Evolutionary conservation across 2,113 vertebrate species (phyloP).

Genomic region (rabbit (Oryctolagus cuniculus)): DNA sequence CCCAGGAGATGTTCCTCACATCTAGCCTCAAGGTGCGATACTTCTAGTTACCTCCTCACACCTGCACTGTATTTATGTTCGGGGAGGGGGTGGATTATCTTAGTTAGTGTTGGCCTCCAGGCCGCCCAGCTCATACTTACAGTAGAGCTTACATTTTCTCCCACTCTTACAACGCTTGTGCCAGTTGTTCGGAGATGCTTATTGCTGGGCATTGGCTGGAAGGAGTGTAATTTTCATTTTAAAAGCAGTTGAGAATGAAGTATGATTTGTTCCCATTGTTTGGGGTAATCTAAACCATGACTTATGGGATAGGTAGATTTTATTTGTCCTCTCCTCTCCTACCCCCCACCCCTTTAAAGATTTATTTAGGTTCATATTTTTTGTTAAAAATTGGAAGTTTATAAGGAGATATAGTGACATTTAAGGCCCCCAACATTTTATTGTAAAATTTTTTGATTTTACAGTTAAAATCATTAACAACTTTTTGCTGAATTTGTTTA

Average conservation of each 20-base stretch:
- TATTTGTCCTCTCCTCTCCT: neutral
- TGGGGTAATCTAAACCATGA: neutral
- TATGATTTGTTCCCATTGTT: neutral
- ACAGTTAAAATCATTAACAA: constrained; percentile 1
- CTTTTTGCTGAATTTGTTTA: neutral
- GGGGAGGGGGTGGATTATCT: too few species aligned
- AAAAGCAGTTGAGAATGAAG: neutral
- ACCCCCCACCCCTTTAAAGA: too few species aligned
- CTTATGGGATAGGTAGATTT: neutral
- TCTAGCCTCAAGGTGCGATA: constrained; percentile 96
- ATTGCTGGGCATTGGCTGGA: too few species aligned
- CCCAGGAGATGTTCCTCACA: constrained; percentile 98
- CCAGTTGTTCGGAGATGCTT: too few species aligned
- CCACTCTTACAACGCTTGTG: too few species aligned
- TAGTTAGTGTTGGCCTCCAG: too few species aligned
- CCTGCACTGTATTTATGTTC: constrained; percentile 96
- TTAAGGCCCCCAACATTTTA: neutral
- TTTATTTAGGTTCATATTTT: neutral
- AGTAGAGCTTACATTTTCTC: too few species aligned
- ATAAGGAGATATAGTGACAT: neutral
- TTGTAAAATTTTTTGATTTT: neutral
- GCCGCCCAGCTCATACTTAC: too few species aligned
- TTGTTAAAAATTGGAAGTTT: neutral
- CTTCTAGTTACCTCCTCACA: constrained; percentile 98
- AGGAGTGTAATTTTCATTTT: neutral